Evolutionary conservation across 2,888 invertebrate species (phyloP).

Genomic region (Pemphredon lugubris): DNA sequence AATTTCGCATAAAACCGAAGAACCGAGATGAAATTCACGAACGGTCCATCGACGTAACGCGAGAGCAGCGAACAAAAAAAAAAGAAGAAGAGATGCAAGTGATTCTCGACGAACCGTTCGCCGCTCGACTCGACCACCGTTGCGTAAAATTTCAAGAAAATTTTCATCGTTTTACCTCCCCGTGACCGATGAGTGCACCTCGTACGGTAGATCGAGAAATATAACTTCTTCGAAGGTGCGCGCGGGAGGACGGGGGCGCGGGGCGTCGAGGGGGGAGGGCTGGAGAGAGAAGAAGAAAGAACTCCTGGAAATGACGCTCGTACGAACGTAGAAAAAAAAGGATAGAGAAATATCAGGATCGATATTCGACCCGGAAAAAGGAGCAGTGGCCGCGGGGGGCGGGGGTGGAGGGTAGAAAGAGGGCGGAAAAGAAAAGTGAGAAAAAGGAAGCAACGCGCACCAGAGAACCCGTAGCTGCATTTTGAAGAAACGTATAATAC

Average conservation of each 20-base stretch:
- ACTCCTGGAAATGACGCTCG: conserved; percentile 66
- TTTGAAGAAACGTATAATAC: conserved; percentile 68
- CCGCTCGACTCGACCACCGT: not conserved
- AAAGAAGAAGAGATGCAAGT: not conserved
- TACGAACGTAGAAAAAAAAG: conserved; percentile 64
- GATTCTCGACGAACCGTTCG: not conserved
- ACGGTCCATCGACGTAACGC: too few relatives aligned
- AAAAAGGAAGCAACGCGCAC: conserved; percentile 64
- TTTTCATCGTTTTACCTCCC: conserved; percentile 21
- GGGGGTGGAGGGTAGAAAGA: conserved; percentile 16
- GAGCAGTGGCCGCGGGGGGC: conserved; percentile 57
- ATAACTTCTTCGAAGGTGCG: conserved; percentile 59
- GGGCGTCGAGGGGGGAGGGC: conserved; percentile 2
- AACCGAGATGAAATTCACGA: too few relatives aligned
- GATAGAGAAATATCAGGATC: conserved; percentile 71
- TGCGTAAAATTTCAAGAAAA: conserved; percentile 44
- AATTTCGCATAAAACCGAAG: too few relatives aligned
- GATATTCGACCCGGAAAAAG: conserved; percentile 73
- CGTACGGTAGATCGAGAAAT: conserved; percentile 61
- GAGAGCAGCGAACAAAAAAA: not conserved
- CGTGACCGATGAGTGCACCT: conserved; percentile 39
- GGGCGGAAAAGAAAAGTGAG: conserved; percentile 59
- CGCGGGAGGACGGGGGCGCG: conserved; percentile 12
- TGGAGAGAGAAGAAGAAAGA: conserved; percentile 50
- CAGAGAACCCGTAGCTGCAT: conserved; percentile 65